phyloP scores from a whole-genome alignment of 2,888 invertebrate genomes.

The Tridacna gigas region DNA sequence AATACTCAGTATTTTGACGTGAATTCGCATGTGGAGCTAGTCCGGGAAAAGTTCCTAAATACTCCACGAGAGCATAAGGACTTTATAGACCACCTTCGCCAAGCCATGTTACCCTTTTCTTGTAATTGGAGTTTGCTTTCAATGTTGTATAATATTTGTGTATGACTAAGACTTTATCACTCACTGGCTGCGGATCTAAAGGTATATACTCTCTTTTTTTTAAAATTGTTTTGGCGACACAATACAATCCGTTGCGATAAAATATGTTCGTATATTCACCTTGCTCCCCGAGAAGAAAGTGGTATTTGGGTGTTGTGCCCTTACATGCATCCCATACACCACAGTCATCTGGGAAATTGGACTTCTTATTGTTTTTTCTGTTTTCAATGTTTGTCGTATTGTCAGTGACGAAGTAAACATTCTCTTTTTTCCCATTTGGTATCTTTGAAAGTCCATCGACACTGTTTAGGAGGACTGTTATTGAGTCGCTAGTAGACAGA shows the following conservation, averaged over 20 bases:
- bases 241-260: conserved; percentile 12
- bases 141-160: conserved; percentile 26
- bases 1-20: conserved; percentile 13
- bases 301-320: conserved; percentile 31
- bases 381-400: conserved; percentile 35
- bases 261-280: conserved; percentile 8
- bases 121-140: conserved; percentile 15
- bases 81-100: conserved; percentile 25
- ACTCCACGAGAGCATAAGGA: conserved; percentile 8
- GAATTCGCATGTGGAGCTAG: conserved; percentile 5
- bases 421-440: conserved; percentile 40
- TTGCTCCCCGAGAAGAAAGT: conserved; percentile 5
- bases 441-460: background rate
- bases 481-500: background rate
- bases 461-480: conserved; percentile 1
- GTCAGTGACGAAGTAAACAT: conserved; percentile 46
- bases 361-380: conserved; percentile 13
- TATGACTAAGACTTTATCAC: background rate
- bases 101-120: conserved; percentile 53
- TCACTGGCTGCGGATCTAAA: conserved; percentile 7
- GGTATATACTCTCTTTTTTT: conserved; percentile 18
- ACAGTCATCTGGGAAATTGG: conserved; percentile 32
- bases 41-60: conserved; percentile 39
- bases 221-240: background rate
- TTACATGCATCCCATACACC: conserved; percentile 27